phyloP scores from a whole-genome alignment of 2,888 invertebrate genomes.

The Stenichneumon culpator region DNA sequence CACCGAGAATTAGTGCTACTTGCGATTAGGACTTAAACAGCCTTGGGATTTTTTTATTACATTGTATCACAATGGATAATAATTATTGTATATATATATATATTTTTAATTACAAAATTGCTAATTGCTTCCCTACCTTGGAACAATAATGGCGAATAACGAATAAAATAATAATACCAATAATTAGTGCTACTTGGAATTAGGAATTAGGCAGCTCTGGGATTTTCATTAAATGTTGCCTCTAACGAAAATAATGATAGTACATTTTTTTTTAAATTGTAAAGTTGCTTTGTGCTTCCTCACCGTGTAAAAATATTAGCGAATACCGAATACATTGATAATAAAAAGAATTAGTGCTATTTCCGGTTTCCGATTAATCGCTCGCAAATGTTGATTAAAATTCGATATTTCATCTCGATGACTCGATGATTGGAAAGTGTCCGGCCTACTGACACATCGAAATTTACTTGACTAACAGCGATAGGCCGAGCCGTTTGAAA shows the following conservation, averaged over 20 bases:
- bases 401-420: background rate
- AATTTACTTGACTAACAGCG: background rate
- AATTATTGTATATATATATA: no score
- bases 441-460: background rate
- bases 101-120: no score
- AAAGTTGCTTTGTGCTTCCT: background rate
- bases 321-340: background rate
- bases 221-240: background rate
- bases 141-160: no score
- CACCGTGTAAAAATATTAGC: background rate
- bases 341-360: background rate
- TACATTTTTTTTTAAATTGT: no score
- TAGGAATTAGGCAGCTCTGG: no score
- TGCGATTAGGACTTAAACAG: no score
- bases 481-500: constrained; percentile 22
- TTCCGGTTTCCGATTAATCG: background rate
- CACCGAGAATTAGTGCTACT: background rate
- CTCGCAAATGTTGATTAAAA: background rate
- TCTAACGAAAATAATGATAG: background rate
- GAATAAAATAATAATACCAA: no score
- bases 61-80: no score
- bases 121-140: no score
- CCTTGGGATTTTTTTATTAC: no score
- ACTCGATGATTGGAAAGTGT: background rate
- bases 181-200: no score